phyloP scores from a whole-genome alignment of 2,113 vertebrate genomes.

The Willisornis vidua region DNA sequence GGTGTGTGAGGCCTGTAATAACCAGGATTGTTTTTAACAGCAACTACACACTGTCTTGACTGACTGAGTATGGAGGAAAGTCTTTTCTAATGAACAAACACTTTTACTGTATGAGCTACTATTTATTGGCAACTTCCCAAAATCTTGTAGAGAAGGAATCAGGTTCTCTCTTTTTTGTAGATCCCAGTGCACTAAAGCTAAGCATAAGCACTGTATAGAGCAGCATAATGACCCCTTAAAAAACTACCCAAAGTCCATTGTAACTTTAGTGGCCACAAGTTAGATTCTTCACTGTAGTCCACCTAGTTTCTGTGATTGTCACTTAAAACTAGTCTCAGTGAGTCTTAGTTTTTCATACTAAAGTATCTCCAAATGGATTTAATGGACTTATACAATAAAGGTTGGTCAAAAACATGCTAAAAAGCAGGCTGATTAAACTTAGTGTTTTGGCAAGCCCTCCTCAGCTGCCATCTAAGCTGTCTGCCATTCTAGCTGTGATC shows the following conservation, averaged over 20 bases:
- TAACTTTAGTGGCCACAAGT: neutral
- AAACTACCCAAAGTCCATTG: neutral
- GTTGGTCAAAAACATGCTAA: neutral
- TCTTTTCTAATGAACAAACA: neutral
- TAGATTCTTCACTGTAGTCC: neutral
- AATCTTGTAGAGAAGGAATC: neutral
- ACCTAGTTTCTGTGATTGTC: neutral
- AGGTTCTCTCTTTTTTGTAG: neutral
- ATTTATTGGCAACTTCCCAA: neutral
- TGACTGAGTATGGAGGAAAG: neutral
- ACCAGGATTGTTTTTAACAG: neutral
- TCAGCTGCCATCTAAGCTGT: neutral
- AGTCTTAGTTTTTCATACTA: neutral
- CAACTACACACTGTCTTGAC: neutral
- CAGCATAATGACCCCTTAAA: neutral
- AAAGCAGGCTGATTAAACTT: neutral
- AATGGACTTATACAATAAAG: neutral
- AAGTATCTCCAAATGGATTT: neutral
- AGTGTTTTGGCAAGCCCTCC: neutral
- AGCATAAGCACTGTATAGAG: neutral
- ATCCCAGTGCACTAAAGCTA: neutral
- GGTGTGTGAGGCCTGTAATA: neutral
- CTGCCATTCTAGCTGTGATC: neutral
- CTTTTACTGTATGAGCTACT: neutral
- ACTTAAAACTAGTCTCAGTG: neutral